Base-by-base conservation (phyloP, 2,113 vertebrate genomes). In the Salvelinus fontinalis region DNA sequence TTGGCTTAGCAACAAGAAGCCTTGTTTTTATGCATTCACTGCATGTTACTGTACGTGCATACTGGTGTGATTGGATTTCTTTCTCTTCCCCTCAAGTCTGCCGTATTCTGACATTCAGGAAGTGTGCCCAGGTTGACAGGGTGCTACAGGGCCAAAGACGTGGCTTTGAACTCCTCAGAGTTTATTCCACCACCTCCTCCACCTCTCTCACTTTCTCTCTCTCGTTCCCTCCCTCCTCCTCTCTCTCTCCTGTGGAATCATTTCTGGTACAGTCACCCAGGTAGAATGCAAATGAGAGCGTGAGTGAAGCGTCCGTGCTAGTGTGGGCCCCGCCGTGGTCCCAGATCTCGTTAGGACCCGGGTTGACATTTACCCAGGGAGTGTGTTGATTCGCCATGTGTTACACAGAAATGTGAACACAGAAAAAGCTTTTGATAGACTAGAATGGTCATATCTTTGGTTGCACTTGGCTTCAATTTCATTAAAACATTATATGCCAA, bases 241-340 rank as follows among this genome's bases (percentile, higher is more conserved):
- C 44, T 49, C 34, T n/a, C 39, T 71, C 5, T 62, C 59, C 59
- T 62, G 59, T 9, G 59, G 59, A 62, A 24, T 62, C 9, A 62
- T 62, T n/a, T 62, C 59, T 87, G 81, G 77, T 16, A 62, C 59
- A 62, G 59, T 16, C 59, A 62, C 59, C 59, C 51, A n/a, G n/a
- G 59, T 62, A 22, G 87, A 84, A 88, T 90, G 87, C 85, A 90
- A 90, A 91, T 89, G 86, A 91, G 82, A 81, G 54, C 18, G 18
- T 57, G 54, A 86, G 85, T 87, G 89, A 91, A 59, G 84, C 82
- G 76, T 22, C 75, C 22, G 78, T 83, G 86, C 85, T 84, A 79
- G 59, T 62, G 18, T 24, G 20, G 59, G 59, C 59, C 54, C 18
- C 27, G n/a, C 24, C 27, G 11, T 27, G 26, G 65, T 89, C 87